Evolutionary conservation across 1,140 invertebrate species (phyloP), one percentile per base, ranked within the genome.

Genomic region (Solenopsis invicta): DNA sequence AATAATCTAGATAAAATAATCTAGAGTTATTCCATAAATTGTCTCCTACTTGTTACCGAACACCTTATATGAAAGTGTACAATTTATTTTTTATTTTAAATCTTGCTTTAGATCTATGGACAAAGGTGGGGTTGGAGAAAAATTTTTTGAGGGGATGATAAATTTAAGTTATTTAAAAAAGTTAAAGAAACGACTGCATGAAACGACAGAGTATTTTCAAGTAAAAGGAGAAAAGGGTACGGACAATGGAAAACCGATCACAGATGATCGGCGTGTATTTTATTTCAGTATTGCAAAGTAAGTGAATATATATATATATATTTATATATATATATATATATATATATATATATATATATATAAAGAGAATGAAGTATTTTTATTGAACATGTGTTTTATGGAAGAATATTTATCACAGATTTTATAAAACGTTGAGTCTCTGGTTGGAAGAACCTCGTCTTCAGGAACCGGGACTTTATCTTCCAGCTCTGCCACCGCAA

Each of bases 371-470:
- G 4, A 41, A 29, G 61, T 67, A 48, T 62, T 37, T 56, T 76
- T 24, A 0, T n/a, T 24, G 18, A 45, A 85, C 18, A 29, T 56
- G 56, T 41, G 41, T 62, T 29, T 69, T 86, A 76, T 6, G 24
- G 16, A 67, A 69, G 24, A 24, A 29, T 37, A 24, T 54, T 69
- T 64, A 69, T 80, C 94, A 62, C 66, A 96, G 96, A 76, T 94
- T 97, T 56, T 97, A 97, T 92, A 96, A 96, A 93, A 97, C 97
- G 9, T 96, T 97, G 87, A 95, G 94, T 3, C 94, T 98, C 2
- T 98, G 98, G 98, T 93, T 98, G 67, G 97, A 98, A 92, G 98
- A 98, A 92, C 96, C 97, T 6, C 94, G 96, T 86, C 94, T 98
- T 6, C 97, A 97, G 91, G 97, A 97, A 91, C 94, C 96, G 2